Evolutionary conservation across 2,113 vertebrate genomes (phyloP), one percentile per base, ranked within the genome.

Genomic region (Nansenia antarctica): DNA sequence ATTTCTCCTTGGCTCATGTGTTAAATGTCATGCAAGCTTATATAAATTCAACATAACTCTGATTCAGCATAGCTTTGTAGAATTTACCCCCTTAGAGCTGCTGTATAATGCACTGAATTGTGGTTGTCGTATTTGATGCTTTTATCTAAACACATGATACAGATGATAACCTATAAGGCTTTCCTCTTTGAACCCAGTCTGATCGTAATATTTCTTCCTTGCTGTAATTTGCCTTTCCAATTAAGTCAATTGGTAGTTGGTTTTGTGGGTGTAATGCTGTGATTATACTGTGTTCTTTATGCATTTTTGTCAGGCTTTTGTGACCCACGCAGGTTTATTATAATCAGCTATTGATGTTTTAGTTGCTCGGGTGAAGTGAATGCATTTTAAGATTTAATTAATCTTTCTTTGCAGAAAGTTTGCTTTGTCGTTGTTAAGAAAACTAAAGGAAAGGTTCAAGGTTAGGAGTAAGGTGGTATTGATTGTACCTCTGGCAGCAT

Each of bases 11-110:
- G 29, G 54, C 27, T 42, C 34, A 14, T 77, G 34, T 74, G 79
- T 31, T 70, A 65, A 78, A 71, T 73, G 84, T 71, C 62, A 82
- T 74, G 64, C 49, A 32, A 24, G 0, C 64, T 47, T 77, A 74
- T 83, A 77, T n/a, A n/a, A n/a, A n/a, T n/a, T n/a, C n/a, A n/a
- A n/a, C n/a, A n/a, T n/a, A n/a, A n/a, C n/a, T n/a, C n/a, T n/a
- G n/a, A 35, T 37, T 31, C 64, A 60, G 49, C 24, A 29, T 34
- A 37, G 18, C 20, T 39, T 30, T 9, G 5, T 39, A 65, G 29
- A 37, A 0, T 49, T 39, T 24, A 31, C n/a, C 59, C 29, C 68
- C 24, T 26, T n/a, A 39, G 42, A 57, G 3, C 1, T 8, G 14
- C 76, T 75, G 53, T 62, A 55, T 31, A 62, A 65, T 49, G 2